Percentiles rank a stretch among this genome's conserved stretches.
phyloP scores from a whole-genome alignment of 1,140 invertebrate species.

The Bombus difficillimus region DNA sequence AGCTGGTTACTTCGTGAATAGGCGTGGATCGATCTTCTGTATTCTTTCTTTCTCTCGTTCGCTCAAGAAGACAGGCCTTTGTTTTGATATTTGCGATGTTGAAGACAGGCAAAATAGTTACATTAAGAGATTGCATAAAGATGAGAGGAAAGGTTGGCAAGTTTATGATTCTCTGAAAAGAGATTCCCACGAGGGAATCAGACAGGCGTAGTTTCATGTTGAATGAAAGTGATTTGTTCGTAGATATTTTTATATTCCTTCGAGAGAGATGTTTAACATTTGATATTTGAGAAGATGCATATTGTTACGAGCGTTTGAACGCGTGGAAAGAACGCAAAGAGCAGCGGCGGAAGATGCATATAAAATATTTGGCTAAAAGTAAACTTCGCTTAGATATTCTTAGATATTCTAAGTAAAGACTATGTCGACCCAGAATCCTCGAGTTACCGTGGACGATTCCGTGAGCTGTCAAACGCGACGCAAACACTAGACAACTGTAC shows the following conservation, averaged over 20 bases:
- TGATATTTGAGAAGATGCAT: neutral
- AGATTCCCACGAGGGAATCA: neutral
- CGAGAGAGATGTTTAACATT: neutral
- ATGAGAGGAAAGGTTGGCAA: neutral
- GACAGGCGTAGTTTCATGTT: neutral
- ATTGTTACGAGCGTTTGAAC: no score
- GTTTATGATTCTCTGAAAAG: conserved; percentile 38
- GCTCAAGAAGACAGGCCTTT: conserved; percentile 27
- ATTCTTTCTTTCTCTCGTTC: neutral
- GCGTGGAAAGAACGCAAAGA: no score
- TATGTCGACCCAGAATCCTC: neutral
- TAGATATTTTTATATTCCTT: neutral
- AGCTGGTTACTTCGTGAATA: conserved; percentile 10
- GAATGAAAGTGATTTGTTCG: neutral
- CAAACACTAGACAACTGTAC: neutral
- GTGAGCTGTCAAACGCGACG: neutral
- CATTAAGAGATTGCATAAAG: conserved; percentile 42
- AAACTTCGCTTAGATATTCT: neutral
- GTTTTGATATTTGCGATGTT: conserved; percentile 26
- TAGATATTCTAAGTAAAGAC: neutral
- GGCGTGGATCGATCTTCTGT: neutral
- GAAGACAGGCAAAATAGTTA: conserved; percentile 11
- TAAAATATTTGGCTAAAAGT: neutral
- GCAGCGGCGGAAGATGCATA: no score
- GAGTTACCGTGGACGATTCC: neutral